These are phyloP conservation scores for Otus sunia DNA, from an alignment of 2,113 vertebrate genomes.

Conservation along the genomic window DNA sequence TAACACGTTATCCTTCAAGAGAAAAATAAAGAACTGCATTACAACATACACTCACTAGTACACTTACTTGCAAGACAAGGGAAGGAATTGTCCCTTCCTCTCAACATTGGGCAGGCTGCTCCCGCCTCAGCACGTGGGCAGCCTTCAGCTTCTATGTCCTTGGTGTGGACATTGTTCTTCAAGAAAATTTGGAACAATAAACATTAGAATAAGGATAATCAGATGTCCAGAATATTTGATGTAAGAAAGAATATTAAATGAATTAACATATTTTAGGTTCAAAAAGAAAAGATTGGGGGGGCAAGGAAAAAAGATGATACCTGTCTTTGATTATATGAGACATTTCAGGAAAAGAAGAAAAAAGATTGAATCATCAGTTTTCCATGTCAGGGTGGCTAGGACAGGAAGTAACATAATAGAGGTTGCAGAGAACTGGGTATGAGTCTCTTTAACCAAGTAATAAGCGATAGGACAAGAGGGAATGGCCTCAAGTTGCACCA, in stretches of 20 bases:
- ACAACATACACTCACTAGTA: not conserved
- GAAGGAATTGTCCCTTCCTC: not conserved
- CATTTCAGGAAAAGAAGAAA: not conserved
- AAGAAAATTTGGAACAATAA: not conserved
- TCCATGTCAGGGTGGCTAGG: not conserved
- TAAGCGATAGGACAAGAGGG: too few relatives aligned
- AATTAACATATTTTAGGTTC: not conserved
- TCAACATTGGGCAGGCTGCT: not conserved
- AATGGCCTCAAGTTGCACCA: too few relatives aligned
- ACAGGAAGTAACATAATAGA: not conserved
- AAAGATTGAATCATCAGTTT: not conserved
- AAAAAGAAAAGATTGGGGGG: not conserved
- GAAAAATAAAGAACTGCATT: not conserved
- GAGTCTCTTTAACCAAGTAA: too few relatives aligned
- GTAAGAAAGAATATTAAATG: not conserved
- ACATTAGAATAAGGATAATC: not conserved
- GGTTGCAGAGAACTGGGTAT: too few relatives aligned
- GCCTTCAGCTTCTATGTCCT: not conserved
- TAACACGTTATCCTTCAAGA: not conserved
- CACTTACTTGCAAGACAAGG: not conserved
- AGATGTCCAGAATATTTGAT: not conserved
- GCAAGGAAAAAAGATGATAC: not conserved
- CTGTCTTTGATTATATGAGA: not conserved
- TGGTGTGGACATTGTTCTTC: not conserved
- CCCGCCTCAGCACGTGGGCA: not conserved